Conservation (phyloP, 2,797 vertebrate genomes). For the Cercopithecus neglectus region DNA sequence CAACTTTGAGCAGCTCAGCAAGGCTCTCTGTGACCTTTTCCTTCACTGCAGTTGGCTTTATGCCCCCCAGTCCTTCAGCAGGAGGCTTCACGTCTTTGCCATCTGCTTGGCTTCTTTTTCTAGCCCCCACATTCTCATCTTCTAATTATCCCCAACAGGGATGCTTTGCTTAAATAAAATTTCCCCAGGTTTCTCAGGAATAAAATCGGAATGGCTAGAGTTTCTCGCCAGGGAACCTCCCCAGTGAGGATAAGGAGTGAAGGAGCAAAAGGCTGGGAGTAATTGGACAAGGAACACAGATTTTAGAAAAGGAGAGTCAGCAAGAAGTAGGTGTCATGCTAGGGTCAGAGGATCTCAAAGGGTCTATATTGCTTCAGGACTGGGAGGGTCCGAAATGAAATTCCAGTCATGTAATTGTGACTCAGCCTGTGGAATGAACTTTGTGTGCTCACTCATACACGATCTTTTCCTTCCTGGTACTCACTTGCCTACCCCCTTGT, state of each 20-base stretch:
- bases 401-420: neutral
- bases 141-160: neutral
- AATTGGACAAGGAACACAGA: neutral
- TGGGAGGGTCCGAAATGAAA: neutral
- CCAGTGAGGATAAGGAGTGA: neutral
- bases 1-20: neutral
- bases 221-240: neutral
- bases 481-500: accelerated
- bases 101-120: neutral
- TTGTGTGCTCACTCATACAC: neutral
- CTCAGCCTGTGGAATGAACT: neutral
- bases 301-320: neutral
- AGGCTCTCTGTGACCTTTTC: neutral
- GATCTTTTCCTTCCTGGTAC: too few species aligned
- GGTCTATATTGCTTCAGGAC: neutral
- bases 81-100: neutral
- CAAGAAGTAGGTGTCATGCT: neutral
- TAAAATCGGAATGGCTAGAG: neutral
- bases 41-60: neutral
- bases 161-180: neutral
- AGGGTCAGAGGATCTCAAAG: neutral
- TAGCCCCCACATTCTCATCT: neutral
- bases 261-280: neutral
- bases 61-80: neutral
- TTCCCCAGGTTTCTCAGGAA: neutral